Evolutionary conservation across 2,888 invertebrate species (phyloP).

Genomic region (Rosalia funebris): DNA sequence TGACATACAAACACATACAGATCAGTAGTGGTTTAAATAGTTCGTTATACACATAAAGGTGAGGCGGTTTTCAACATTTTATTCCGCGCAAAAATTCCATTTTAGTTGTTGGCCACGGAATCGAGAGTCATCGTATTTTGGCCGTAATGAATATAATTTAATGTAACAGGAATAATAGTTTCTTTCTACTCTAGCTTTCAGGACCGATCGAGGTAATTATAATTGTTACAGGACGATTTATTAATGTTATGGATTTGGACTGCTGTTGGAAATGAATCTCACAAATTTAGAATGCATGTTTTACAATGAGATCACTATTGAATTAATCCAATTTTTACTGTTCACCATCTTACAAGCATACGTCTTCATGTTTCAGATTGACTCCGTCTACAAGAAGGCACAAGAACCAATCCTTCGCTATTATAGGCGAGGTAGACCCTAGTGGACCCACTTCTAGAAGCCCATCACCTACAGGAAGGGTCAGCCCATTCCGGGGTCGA

Average conservation of each 20-base stretch:
- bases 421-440: conserved; percentile 59
- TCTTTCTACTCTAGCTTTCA: conserved; percentile 31
- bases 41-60: too few species aligned
- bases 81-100: too few species aligned
- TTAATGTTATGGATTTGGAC: conserved; percentile 6
- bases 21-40: too few species aligned
- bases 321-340: not conserved
- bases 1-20: too few species aligned
- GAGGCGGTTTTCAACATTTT: too few species aligned
- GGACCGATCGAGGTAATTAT: conserved; percentile 39
- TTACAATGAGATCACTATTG: not conserved
- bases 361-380: conserved; percentile 44
- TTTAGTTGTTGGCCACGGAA: too few species aligned
- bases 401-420: conserved; percentile 61
- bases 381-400: conserved; percentile 55
- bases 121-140: too few species aligned
- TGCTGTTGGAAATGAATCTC: conserved; percentile 4
- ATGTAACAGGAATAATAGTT: too few species aligned
- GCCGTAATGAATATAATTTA: too few species aligned
- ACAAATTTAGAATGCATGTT: conserved; percentile 18
- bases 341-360: not conserved
- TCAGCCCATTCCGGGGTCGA: conserved; percentile 62
- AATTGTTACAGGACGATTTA: conserved; percentile 2
- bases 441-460: conserved; percentile 56
- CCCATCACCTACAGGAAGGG: conserved; percentile 57